These are phyloP conservation scores for Myotis findleyi DNA, from an alignment of 2,797 vertebrate species.

Conservation along the genomic window DNA sequence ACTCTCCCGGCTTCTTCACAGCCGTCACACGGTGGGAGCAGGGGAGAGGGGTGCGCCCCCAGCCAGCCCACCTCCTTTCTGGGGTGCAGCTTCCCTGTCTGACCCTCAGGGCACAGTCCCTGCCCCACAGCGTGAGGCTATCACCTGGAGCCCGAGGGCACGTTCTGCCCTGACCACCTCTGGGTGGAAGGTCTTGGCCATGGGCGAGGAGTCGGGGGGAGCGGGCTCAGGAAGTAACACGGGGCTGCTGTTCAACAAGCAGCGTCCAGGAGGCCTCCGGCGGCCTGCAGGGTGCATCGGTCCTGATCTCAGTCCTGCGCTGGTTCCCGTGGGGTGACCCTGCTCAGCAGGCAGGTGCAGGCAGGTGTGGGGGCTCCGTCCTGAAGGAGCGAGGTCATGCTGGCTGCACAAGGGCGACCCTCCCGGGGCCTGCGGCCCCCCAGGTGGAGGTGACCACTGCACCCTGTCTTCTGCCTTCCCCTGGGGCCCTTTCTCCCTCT, in stretches of 20 bases:
- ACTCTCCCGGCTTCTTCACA: background rate
- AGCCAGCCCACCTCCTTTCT: background rate
- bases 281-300: fast-evolving
- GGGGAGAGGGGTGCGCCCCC: fast-evolving
- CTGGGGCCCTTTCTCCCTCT: background rate
- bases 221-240: fast-evolving
- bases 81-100: background rate
- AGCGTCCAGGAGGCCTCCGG: fast-evolving
- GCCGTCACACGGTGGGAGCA: background rate
- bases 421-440: background rate
- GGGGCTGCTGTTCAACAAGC: background rate
- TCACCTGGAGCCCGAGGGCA: background rate
- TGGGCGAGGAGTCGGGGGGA: background rate
- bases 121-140: background rate
- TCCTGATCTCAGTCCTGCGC: fast-evolving
- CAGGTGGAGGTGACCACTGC: background rate
- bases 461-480: background rate
- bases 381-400: fast-evolving
- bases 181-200: background rate
- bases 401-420: background rate
- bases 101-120: background rate
- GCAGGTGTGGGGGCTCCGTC: too few relatives aligned
- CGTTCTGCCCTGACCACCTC: background rate
- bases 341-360: background rate
- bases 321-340: fast-evolving